Evolutionary conservation across 2,797 vertebrate genomes (phyloP).

Genomic region (Gallinago solitaria): DNA sequence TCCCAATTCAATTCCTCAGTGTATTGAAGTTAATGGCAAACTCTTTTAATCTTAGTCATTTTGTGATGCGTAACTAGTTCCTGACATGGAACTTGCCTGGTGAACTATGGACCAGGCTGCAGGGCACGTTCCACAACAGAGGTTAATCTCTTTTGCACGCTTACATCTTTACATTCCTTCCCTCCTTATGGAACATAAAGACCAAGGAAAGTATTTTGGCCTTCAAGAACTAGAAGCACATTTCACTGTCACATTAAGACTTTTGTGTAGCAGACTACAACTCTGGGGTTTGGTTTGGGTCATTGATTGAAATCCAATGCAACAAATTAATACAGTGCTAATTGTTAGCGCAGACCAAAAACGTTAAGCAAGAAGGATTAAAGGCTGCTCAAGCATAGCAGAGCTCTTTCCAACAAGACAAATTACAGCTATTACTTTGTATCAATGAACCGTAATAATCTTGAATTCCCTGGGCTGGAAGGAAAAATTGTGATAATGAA

Average conservation of each 20-base stretch:
- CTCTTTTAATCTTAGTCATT: neutral
- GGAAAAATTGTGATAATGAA: conserved; percentile 1
- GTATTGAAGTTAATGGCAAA: neutral
- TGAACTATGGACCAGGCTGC: neutral
- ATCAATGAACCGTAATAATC: conserved; percentile 21
- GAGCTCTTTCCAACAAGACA: neutral
- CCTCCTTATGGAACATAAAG: neutral
- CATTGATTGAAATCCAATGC: neutral
- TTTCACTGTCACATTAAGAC: neutral
- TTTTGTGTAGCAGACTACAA: neutral
- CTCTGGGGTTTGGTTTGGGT: neutral
- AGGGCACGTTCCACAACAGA: neutral
- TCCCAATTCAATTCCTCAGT: neutral
- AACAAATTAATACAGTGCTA: neutral
- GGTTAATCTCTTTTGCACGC: neutral
- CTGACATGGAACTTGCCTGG: neutral
- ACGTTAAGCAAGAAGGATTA: conserved; percentile 14
- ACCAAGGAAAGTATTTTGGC: neutral
- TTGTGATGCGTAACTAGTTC: neutral
- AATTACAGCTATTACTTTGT: conserved; percentile 34
- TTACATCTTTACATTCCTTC: neutral
- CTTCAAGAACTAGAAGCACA: neutral
- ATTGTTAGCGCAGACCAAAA: neutral
- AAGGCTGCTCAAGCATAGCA: neutral
- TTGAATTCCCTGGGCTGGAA: neutral